These are phyloP conservation scores for Leucopternis melanops DNA, from an alignment of 2,113 vertebrate species.

Conservation along the genomic window DNA sequence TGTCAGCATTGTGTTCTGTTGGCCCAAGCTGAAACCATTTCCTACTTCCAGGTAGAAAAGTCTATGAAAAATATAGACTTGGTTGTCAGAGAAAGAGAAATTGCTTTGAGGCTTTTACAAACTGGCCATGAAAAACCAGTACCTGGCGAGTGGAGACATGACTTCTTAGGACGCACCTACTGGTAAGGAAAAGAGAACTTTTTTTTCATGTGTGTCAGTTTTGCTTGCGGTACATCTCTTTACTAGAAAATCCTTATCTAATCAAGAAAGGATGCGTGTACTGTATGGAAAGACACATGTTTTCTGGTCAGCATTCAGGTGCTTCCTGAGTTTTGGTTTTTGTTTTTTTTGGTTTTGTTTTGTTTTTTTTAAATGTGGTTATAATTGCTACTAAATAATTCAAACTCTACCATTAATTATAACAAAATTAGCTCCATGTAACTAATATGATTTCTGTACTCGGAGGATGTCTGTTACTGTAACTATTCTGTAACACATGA, in stretches of 20 bases:
- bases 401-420: not conserved
- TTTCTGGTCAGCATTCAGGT: not conserved
- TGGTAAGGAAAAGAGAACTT: conserved; percentile 73
- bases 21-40: not conserved
- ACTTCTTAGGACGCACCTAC: conserved; percentile 81
- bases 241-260: not conserved
- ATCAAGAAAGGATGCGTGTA: not conserved
- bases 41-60: conserved; percentile 75
- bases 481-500: not conserved
- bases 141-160: conserved; percentile 88
- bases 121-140: conserved; percentile 86
- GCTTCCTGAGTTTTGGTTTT: not conserved
- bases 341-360: too few relatives aligned
- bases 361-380: not conserved
- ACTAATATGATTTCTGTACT: not conserved
- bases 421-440: not conserved
- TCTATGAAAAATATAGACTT: conserved; percentile 86
- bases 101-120: conserved; percentile 86
- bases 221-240: not conserved
- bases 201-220: not conserved
- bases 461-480: not conserved
- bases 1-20: not conserved
- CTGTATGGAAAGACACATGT: not conserved
- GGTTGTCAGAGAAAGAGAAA: conserved; percentile 85
- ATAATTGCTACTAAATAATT: not conserved